Conservation (phyloP, 2,113 vertebrate species). For the Salvelinus namaycush region DNA sequence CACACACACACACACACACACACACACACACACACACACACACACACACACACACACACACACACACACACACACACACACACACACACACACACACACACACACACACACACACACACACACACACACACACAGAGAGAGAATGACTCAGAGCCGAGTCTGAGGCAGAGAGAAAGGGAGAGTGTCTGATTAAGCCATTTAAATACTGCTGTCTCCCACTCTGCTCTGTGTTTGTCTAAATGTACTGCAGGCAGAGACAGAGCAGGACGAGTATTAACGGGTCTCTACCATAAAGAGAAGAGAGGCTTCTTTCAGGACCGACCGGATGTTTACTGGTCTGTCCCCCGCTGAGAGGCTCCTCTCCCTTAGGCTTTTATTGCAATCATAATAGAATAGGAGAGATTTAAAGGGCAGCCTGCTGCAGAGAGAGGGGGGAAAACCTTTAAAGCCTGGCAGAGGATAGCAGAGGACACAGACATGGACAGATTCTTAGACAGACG, state of each 20-base stretch:
- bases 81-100: constrained; percentile 21
- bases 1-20: not conserved
- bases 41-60: constrained; percentile 19
- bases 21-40: constrained; percentile 13
- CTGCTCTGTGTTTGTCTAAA: constrained; percentile 40
- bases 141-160: constrained; percentile 33
- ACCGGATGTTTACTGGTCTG: constrained; percentile 37
- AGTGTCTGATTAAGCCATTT: constrained; percentile 30
- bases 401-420: constrained; percentile 34
- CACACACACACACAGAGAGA: constrained; percentile 26
- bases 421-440: constrained; percentile 15
- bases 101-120: constrained; percentile 9
- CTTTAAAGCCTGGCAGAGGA: constrained; percentile 43
- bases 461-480: constrained; percentile 33
- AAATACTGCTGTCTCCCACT: too few relatives aligned
- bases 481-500: constrained; percentile 23
- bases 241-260: too few relatives aligned
- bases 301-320: constrained; percentile 14
- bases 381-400: constrained; percentile 40
- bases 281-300: constrained; percentile 44
- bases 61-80: constrained; percentile 6
- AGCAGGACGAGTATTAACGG: constrained; percentile 44
- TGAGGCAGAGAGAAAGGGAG: constrained; percentile 28
- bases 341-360: constrained; percentile 2
- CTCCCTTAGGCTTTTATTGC: constrained; percentile 29